Base-by-base conservation (phyloP, 2,113 vertebrate genomes). In the Cairina moschata region DNA sequence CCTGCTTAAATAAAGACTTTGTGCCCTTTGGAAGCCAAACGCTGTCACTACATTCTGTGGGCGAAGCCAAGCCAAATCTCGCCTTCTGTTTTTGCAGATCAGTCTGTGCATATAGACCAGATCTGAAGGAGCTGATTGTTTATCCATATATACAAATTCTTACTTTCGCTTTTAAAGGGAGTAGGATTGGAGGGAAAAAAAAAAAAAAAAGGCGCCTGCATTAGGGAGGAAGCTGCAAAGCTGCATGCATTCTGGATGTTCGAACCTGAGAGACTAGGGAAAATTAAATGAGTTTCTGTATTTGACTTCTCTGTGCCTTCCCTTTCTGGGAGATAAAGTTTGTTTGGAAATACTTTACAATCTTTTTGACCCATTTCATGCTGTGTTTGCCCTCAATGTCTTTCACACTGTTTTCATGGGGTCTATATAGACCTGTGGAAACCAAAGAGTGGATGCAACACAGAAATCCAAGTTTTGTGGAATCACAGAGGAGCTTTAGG, bases 11-110 rank as follows among this genome's bases (percentile, higher is more conserved):
- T n/a, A 34, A 50, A 71, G 38, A 29, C 8, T 29, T 17, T 13
- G 6, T 66, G 50, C 32, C 8, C 48, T 25, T 48, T 17, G 14
- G 44, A 54, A 87, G 52, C 36, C 31, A 65, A 68, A 69, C 55
- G 21, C 13, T 13, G 4, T 25, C 6, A 0, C 14, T 8, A 28
- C 0, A 0, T 50, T 67, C 17, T 12, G 15, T 54, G n/a, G 48
- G 56, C 69, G 60, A 91, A 58, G 17, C 46, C 68, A 40, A 36
- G 65, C 17, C 68, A 40, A 55, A 28, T 40, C 28, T 46, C 1
- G 1, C 40, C 12, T 50, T 36, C 4, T 48, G n/a, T 12, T 63
- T 66, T 34, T 40, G 31, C 58, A 21, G 5, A 2, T 52, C 3
- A 1, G 23, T 8, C 18, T 50, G 8, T 68, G 68, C 11, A 2